Conservation (phyloP, 2,797 vertebrate genomes). For the Gastrophryne carolinensis region DNA sequence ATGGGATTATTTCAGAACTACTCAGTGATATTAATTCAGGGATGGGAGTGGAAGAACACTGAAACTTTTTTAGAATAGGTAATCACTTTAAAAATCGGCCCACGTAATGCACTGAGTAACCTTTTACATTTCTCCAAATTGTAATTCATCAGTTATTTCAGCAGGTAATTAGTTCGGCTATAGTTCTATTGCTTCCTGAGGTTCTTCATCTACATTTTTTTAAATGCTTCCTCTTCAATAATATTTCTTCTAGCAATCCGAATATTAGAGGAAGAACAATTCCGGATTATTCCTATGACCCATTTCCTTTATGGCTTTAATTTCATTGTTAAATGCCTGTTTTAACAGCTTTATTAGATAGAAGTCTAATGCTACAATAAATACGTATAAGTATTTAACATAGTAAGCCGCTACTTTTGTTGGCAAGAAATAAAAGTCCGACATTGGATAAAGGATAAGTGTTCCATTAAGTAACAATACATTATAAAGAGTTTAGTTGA, state of each 20-base stretch:
- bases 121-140: neutral
- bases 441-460: constrained; percentile 33
- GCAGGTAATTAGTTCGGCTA: neutral
- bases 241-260: constrained; percentile 20
- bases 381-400: constrained; percentile 37
- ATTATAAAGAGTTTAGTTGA: constrained; percentile 31
- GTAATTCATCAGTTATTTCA: neutral
- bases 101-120: too few relatives aligned
- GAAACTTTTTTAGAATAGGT: too few relatives aligned
- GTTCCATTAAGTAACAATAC: constrained; percentile 42
- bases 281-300: constrained; percentile 25
- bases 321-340: constrained; percentile 40
- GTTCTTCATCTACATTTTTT: neutral
- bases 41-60: too few relatives aligned
- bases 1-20: too few relatives aligned
- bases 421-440: constrained; percentile 34
- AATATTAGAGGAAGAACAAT: constrained; percentile 39
- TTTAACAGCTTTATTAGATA: constrained; percentile 38
- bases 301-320: constrained; percentile 42
- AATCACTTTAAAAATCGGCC: too few relatives aligned
- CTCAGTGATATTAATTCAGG: too few relatives aligned
- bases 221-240: constrained; percentile 30
- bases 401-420: constrained; percentile 25
- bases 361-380: constrained; percentile 42
- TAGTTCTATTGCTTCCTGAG: neutral